Conservation (phyloP, 2,113 vertebrate genomes). For the Rhynchomys soricoides region DNA sequence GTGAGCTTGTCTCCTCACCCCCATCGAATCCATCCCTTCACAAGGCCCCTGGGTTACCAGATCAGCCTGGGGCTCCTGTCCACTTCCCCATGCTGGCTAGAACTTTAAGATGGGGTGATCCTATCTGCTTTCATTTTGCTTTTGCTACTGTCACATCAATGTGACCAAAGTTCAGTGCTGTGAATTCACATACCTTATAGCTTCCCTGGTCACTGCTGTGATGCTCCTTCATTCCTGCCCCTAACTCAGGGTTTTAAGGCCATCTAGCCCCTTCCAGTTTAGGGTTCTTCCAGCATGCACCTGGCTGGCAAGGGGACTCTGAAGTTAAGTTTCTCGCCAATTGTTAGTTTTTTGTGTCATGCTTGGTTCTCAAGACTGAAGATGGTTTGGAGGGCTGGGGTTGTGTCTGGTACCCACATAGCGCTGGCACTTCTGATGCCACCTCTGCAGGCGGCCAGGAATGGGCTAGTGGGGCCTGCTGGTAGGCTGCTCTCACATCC, state of each 20-base stretch:
- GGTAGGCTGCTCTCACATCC: accelerated
- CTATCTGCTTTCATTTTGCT: background rate
- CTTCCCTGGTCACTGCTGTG: background rate
- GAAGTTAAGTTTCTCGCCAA: background rate
- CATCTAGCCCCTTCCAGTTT: background rate
- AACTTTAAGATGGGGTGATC: too few species aligned
- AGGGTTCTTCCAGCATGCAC: too few species aligned
- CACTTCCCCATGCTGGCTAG: too few species aligned
- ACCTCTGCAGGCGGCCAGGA: too few species aligned
- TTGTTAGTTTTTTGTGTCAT: background rate
- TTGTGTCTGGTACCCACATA: too few species aligned
- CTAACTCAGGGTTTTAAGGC: background rate
- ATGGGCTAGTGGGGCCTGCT: background rate
- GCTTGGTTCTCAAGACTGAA: too few species aligned
- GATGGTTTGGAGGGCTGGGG: background rate
- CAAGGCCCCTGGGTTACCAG: background rate
- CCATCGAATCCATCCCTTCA: background rate
- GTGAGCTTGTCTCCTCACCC: background rate
- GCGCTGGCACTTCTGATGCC: background rate
- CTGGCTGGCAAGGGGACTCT: background rate
- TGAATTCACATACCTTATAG: background rate
- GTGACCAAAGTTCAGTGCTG: background rate
- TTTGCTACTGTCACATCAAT: too few species aligned
- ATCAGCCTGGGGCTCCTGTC: too few species aligned
- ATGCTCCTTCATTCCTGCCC: background rate